Evolutionary conservation across 2,797 vertebrate genomes (phyloP), one percentile per base, ranked within the genome.

Genomic region (Spatula versicolor): DNA sequence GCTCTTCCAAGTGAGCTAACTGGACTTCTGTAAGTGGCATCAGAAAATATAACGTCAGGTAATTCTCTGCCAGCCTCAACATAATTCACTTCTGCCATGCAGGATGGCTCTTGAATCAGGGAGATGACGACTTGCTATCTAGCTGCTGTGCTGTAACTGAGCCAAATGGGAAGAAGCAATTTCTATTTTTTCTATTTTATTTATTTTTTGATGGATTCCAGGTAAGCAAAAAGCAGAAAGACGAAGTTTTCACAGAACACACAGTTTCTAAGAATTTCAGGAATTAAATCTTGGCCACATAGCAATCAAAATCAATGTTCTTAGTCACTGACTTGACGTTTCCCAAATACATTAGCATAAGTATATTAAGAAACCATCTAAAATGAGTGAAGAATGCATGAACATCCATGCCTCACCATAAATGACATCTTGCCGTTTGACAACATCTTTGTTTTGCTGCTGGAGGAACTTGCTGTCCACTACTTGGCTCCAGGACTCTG

Each of bases 341-440:
- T 90, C 56, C 39, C 52, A 93, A 83, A 74, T 31, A 12, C 7
- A 11, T 1, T 7, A 3, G 11, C 2, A 11, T 2, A 15, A n/a
- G 23, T 16, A 25, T 9, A 39, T 9, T 30, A 90, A 78, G 48
- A 72, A 68, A 46, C 18, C 43, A 37, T 18, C 17, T 30, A 68
- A 67, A 77, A 23, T 3, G 4, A 82, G 12, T 41, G 52, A 60
- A 31, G 85, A 84, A n/a, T n/a, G n/a, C n/a, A 62, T 20, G 19
- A 56, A 87, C 79, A 69, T 13, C 60, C 66, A 30, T 22, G 30
- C 41, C 97, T 98, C 93, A 99, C 99, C 99, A 0, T 99, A 99
- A 95, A 99, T 99, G 74, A 99, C 99, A 73, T 99, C 99, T 93
- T 99, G 99, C 72, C 98, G 98, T 97, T 99, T 99, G 87, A 99